Base-by-base conservation (phyloP, 2,888 invertebrate species). In the Molanna angustata region DNA sequence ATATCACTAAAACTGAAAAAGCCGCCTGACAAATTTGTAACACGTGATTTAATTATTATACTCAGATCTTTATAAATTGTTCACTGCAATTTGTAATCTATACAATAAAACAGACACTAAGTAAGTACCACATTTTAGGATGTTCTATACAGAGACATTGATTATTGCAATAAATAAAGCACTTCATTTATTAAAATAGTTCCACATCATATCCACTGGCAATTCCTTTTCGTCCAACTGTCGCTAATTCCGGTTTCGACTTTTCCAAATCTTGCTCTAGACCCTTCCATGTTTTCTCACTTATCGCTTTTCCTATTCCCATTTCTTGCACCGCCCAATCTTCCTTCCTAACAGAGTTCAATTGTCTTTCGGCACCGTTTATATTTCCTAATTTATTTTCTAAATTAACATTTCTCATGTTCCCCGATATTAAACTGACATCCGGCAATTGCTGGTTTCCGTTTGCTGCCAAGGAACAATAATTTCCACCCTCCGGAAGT, bases 241-340 rank as follows among this genome's bases (percentile, higher is more conserved):
- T 80, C 4, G 87, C 83, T 54, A 79, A 69, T 54, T 80, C 80
- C 0, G 88, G 84, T 45, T 84, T 82, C 1, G 83, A 85, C 65
- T 86, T 78, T 0, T 91, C 92, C 33, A 91, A 69, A 57, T 85
- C 83, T 63, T 87, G 90, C 64, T 94, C 89, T 47, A 96, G 73
- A 1, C 96, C 96, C 65, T 82, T 83, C 94, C 95, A 96, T 2
- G 84, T 82, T 62, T 91, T 76, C 4, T 80, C 74, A 35, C 79
- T 71, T 16, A 92, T 74, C 67, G 82, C 84, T 13, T 82, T 83
- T 2, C 85, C 85, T 52, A 80, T 79, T 63, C 72, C 78, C 11
- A 67, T 67, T 49, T 68, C 68, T 48, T 80, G 73, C 16, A 81
- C 67, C 1, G 80, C 69, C 66, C 77, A 74, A 62, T 73, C 67